A percentile compares a stretch with the other conserved stretches of the same genome.
These are phyloP conservation scores for Scaptodrosophila latifasciaeformis DNA, from an alignment of 2,888 invertebrate species.

Conservation along the genomic window DNA sequence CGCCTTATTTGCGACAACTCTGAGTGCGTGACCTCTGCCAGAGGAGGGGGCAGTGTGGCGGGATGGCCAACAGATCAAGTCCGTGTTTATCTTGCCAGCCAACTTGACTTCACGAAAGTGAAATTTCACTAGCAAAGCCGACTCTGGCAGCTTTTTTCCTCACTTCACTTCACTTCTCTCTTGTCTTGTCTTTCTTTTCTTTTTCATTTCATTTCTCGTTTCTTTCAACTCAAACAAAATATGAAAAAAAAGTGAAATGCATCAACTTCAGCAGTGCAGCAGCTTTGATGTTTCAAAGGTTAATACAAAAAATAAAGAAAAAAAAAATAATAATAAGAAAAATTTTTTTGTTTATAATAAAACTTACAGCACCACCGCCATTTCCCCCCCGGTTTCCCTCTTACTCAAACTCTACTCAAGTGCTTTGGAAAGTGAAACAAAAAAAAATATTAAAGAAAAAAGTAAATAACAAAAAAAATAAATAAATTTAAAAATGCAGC, in stretches of 20 bases:
- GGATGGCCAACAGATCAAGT: too few relatives aligned
- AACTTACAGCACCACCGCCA: too few relatives aligned
- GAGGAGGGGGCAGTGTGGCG: slow-evolving; percentile 5
- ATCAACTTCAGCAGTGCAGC: slow-evolving; percentile 39
- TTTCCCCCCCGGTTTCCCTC: too few relatives aligned
- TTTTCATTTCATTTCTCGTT: background rate
- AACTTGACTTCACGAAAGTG: slow-evolving; percentile 54
- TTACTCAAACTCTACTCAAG: too few relatives aligned
- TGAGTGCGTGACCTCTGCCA: slow-evolving; percentile 62
- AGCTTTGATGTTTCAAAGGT: too few relatives aligned
- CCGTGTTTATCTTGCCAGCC: too few relatives aligned
- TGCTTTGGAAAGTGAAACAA: too few relatives aligned
- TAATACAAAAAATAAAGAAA: background rate
- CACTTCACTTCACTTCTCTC: background rate
- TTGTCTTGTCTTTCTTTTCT: slow-evolving; percentile 15
- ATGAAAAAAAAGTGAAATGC: slow-evolving; percentile 44
- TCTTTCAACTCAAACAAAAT: slow-evolving; percentile 26
- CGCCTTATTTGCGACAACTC: slow-evolving; percentile 6
- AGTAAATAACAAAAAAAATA: too few relatives aligned
- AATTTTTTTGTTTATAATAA: too few relatives aligned
- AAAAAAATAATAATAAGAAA: background rate
- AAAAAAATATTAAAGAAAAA: too few relatives aligned
- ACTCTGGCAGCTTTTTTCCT: too few relatives aligned
- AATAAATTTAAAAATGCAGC: background rate
- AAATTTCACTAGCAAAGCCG: slow-evolving; percentile 64